phyloP scores from a whole-genome alignment of 2,888 invertebrate species.

The Rotaria macrura region DNA sequence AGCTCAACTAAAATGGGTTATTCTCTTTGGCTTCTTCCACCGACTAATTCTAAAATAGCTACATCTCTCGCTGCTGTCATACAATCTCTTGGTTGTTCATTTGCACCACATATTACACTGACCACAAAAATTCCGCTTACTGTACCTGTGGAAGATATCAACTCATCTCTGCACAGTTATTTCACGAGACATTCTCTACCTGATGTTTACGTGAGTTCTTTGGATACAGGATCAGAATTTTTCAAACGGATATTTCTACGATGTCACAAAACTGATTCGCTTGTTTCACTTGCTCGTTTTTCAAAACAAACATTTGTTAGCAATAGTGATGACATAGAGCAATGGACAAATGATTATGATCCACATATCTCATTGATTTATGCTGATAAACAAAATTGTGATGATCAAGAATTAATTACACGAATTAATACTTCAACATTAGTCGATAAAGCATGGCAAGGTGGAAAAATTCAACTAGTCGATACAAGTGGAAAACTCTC shows the following conservation, averaged over 20 bases:
- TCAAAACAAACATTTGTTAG: background rate
- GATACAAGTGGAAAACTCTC: background rate
- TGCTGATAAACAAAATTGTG: background rate
- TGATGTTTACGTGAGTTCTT: background rate
- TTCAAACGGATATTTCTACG: background rate
- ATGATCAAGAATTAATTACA: background rate
- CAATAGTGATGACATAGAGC: background rate
- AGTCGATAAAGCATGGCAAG: background rate
- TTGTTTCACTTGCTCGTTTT: conserved; percentile 1
- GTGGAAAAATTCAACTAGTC: background rate
- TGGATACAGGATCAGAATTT: background rate
- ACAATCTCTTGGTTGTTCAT: background rate
- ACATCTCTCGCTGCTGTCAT: background rate
- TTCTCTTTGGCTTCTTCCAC: background rate
- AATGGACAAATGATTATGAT: background rate
- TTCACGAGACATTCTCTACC: background rate
- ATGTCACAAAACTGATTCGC: background rate
- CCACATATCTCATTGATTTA: background rate
- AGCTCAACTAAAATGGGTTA: background rate
- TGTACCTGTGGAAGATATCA: background rate
- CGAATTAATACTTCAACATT: background rate
- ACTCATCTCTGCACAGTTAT: background rate
- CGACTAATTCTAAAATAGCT: background rate
- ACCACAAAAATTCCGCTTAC: background rate
- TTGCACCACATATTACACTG: background rate